Base-by-base conservation (phyloP, 2,888 invertebrate species). In the Cinara cedri region DNA sequence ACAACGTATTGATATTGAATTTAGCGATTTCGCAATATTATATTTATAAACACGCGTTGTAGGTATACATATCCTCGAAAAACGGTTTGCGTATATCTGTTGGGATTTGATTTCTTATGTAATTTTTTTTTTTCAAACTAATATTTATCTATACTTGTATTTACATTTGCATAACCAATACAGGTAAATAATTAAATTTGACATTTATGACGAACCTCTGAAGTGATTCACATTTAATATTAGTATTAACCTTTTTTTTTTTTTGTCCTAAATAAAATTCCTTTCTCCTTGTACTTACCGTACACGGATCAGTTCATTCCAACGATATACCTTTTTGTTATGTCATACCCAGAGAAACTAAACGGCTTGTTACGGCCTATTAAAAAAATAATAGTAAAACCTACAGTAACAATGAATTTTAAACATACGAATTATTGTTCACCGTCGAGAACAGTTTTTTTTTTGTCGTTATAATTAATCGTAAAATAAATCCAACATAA, bases 251-350 rank as follows among this genome's bases (percentile, higher is more conserved):
- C 34, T 4, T 34, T 34, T 34, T 34, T 34, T n/a, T 34, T 34
- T 34, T 34, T 65, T 13, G 65, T 65, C 21, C 9, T 19, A 8
- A 68, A 51, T 51, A 11, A 34, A 51, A 2, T 34, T 68, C 34
- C 14, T 34, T 68, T 68, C 68, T 51, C 34, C 6, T 68, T 26
- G 51, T 8, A n/a, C n/a, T n/a, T n/a, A n/a, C n/a, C n/a, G n/a
- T n/a, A n/a, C n/a, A 51, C n/a, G 19, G n/a, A 51, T 51, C 51
- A 68, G 26, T 68, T 68, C 49, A 49, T 49, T 49, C 24, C 51
- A n/a, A 51, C 26, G 68, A 19, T 49, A 4, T 34, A 34, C 3
- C 6, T 34, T 4, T 34, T 68, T n/a, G 51, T 68, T 68, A 68
- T 68, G 68, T 19, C 68, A 51, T 34, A 4, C 3, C 6, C 34